phyloP scores from a whole-genome alignment of 2,888 invertebrate species.

The Plemyria rubiginata region DNA sequence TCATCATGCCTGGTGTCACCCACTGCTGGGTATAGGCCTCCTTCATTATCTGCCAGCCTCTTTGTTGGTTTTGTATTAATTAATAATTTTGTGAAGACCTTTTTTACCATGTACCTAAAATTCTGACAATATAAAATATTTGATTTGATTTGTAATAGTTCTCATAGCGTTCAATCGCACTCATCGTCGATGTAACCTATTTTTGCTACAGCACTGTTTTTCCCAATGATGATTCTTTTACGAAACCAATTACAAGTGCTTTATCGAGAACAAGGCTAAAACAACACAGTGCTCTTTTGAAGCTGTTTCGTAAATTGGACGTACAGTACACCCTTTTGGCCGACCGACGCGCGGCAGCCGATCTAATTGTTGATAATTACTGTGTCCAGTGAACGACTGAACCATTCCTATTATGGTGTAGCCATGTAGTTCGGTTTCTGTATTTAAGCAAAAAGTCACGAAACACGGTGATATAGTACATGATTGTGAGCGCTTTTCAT shows the following conservation, averaged over 20 bases:
- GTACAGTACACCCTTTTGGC: constrained; percentile 3
- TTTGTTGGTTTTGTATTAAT: too few relatives aligned
- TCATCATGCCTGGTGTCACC: too few relatives aligned
- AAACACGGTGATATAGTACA: too few relatives aligned
- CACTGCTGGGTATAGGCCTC: too few relatives aligned
- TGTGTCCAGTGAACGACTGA: background rate
- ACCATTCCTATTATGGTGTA: background rate
- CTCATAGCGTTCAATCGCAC: too few relatives aligned
- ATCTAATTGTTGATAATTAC: constrained; percentile 20
- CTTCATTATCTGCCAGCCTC: too few relatives aligned
- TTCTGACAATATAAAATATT: too few relatives aligned
- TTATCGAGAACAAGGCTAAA: constrained; percentile 14
- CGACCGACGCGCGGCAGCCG: background rate
- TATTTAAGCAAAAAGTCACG: background rate
- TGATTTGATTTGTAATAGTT: too few relatives aligned
- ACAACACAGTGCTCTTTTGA: constrained; percentile 17
- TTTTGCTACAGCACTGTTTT: background rate
- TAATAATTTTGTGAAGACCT: too few relatives aligned
- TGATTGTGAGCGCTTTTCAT: too few relatives aligned
- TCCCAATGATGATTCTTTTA: background rate
- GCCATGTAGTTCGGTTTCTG: background rate
- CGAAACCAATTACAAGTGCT: constrained; percentile 7
- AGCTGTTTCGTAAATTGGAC: constrained; percentile 19
- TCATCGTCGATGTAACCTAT: too few relatives aligned
- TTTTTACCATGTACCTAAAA: too few relatives aligned